phyloP scores from a whole-genome alignment of 2,888 invertebrate species.

The Ormyrus labotus region DNA sequence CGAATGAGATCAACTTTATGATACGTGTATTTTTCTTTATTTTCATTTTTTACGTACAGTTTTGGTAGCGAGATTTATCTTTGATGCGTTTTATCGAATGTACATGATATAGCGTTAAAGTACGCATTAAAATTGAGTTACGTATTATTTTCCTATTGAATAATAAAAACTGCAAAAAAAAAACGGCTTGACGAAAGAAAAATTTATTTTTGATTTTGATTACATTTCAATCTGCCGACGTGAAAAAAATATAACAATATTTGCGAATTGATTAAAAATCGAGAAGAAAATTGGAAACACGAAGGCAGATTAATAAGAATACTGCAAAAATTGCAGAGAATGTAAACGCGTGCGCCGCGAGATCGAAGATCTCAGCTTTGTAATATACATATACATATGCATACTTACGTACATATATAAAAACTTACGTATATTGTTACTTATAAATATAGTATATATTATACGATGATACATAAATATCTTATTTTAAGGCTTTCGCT shows the following conservation, averaged over 20 bases:
- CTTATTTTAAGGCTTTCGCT: conserved; percentile 55
- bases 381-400: conserved; percentile 53
- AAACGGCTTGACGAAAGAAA: not conserved
- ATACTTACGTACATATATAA: conserved; percentile 38
- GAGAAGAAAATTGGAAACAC: conserved; percentile 3
- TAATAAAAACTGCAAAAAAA: not conserved
- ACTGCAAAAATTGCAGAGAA: not conserved
- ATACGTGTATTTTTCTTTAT: conserved; percentile 35
- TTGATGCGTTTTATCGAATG: conserved; percentile 23
- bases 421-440: conserved; percentile 57
- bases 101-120: conserved; percentile 8
- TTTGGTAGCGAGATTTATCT: conserved; percentile 19
- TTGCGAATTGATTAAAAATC: conserved; percentile 1
- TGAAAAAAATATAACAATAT: conserved; percentile 20
- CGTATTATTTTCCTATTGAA: not conserved
- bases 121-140: not conserved
- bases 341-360: conserved; percentile 42
- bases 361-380: conserved; percentile 56
- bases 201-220: conserved; percentile 27
- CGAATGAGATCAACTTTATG: conserved; percentile 10
- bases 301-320: not conserved
- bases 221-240: conserved; percentile 14
- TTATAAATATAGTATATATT: conserved; percentile 57
- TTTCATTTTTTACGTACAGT: conserved; percentile 39
- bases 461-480: conserved; percentile 54